Evolutionary conservation across 2,797 vertebrate genomes (phyloP).

Genomic region (Hemibagrus guttatus): DNA sequence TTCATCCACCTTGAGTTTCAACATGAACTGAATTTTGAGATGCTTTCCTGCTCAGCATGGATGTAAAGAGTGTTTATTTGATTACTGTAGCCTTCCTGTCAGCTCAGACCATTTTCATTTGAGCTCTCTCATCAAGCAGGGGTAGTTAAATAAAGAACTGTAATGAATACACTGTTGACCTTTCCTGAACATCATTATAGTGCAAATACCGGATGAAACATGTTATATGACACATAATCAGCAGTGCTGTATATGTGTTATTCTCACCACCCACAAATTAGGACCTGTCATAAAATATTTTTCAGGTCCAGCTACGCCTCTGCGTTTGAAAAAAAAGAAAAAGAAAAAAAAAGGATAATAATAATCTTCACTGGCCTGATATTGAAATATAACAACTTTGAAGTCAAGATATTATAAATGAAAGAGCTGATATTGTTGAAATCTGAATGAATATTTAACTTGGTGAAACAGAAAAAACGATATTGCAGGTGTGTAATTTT

Average conservation of each 20-base stretch:
- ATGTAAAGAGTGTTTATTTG: background rate
- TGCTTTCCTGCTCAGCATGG: background rate
- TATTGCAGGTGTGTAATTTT: background rate
- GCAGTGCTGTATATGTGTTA: background rate
- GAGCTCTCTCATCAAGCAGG: background rate
- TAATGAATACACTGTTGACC: background rate
- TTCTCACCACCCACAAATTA: background rate
- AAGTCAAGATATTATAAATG: background rate
- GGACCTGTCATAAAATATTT: background rate
- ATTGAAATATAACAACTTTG: background rate
- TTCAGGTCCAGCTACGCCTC: background rate
- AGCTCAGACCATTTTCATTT: background rate
- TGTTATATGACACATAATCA: background rate
- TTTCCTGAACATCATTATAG: background rate
- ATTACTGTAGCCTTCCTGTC: background rate
- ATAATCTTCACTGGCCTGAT: background rate
- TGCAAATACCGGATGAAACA: background rate
- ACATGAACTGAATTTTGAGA: background rate
- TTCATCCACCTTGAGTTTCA: background rate
- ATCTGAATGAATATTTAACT: conserved; percentile 9
- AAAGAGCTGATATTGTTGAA: background rate
- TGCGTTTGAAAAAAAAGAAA: too few species aligned
- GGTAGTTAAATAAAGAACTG: background rate
- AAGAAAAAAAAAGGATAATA: too few species aligned
- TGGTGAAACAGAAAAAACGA: background rate